Base-by-base conservation (phyloP, 1,140 invertebrate genomes). In the Hestina assimilis region DNA sequence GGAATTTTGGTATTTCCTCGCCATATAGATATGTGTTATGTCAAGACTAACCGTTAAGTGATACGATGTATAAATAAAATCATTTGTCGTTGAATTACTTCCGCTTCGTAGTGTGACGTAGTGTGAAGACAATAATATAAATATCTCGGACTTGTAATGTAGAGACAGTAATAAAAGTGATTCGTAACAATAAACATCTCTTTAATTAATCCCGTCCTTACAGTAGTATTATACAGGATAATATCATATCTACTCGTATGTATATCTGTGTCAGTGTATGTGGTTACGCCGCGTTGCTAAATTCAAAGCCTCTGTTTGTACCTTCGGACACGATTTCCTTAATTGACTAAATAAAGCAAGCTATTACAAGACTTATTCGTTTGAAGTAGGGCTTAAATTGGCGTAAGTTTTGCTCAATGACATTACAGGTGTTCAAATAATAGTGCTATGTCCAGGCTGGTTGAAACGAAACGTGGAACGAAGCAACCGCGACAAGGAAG, bases 201-300 rank as follows among this genome's bases (percentile, higher is more conserved):
- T n/a, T n/a, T n/a, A n/a, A n/a, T n/a, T n/a, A n/a, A n/a, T n/a
- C n/a, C n/a, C n/a, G n/a, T n/a, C n/a, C n/a, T n/a, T n/a, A n/a
- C n/a, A n/a, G n/a, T n/a, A n/a, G n/a, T n/a, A n/a, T n/a, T n/a
- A n/a, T n/a, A n/a, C n/a, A n/a, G n/a, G n/a, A n/a, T n/a, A n/a
- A n/a, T n/a, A n/a, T n/a, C n/a, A n/a, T n/a, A n/a, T n/a, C n/a
- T n/a, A n/a, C n/a, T n/a, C n/a, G n/a, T n/a, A n/a, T n/a, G n/a
- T n/a, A n/a, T n/a, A 63, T 51, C 40, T 59, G 56, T 56, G 53
- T 57, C 52, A 55, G 57, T 56, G 46, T 56, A 59, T 33, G 28
- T 24, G 56, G 51, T 48, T 33, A 23, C 17, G 35, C 35, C 59
- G 47, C 61, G 59, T 53, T 54, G 23, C 56, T 56, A 59, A 64